phyloP scores from a whole-genome alignment of 2,888 invertebrate species.

The Dolomedes plantarius region DNA sequence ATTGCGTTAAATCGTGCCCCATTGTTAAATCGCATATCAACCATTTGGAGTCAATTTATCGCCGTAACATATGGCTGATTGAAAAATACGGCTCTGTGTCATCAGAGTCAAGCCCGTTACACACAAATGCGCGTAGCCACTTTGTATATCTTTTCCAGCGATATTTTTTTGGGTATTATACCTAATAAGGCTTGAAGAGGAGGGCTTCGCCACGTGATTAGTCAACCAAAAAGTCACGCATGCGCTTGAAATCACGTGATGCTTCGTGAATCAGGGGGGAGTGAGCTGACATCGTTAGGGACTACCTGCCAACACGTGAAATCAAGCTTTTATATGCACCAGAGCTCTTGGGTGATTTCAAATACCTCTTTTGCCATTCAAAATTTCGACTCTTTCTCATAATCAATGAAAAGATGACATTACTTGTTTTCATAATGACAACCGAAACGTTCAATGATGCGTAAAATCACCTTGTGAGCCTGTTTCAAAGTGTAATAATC shows the following conservation, averaged over 20 bases:
- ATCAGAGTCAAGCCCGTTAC: conserved; percentile 41
- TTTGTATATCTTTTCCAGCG: conserved; percentile 1
- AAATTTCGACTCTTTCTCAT: background rate
- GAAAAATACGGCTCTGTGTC: conserved; percentile 52
- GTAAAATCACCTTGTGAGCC: background rate
- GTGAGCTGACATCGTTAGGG: conserved; percentile 7
- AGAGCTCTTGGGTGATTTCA: background rate
- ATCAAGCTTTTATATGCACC: conserved; percentile 12
- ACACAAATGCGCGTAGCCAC: conserved; percentile 25
- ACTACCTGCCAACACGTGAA: background rate
- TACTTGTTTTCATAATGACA: background rate
- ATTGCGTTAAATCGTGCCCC: background rate
- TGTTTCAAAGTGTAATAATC: background rate
- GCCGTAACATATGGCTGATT: conserved; percentile 49
- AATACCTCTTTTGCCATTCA: background rate
- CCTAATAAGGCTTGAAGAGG: conserved; percentile 67
- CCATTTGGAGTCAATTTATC: conserved; percentile 4
- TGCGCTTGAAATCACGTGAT: conserved; percentile 46
- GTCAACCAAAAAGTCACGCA: conserved; percentile 60
- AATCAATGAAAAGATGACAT: background rate
- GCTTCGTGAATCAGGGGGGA: conserved; percentile 8
- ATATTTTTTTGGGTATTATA: conserved; percentile 19
- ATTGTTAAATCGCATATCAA: background rate
- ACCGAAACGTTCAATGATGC: background rate
- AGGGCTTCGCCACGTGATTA: conserved; percentile 29